phyloP scores from a whole-genome alignment of 2,888 invertebrate species.

The Cenopis cana region DNA sequence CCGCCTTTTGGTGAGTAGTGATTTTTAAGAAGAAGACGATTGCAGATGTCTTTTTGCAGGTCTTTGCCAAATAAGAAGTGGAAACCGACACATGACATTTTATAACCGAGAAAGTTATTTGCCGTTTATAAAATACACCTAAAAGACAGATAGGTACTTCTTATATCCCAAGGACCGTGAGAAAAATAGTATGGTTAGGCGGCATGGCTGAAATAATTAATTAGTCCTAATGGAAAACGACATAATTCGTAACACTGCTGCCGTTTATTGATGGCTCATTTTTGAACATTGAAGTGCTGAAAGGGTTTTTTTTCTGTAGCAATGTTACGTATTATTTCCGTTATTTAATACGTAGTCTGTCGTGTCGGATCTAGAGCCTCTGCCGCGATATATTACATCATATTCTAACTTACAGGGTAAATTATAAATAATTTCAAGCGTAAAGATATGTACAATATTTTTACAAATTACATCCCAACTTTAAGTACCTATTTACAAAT shows the following conservation, averaged over 20 bases:
- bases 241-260: neutral
- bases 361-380: constrained; percentile 32
- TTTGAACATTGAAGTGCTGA: neutral
- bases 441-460: constrained; percentile 85
- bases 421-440: constrained; percentile 83
- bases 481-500: constrained; percentile 86
- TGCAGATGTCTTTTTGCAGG: constrained; percentile 7
- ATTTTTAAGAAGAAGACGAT: constrained; percentile 25
- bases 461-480: constrained; percentile 77
- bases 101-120: neutral
- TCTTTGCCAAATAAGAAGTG: no score
- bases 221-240: neutral
- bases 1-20: constrained; percentile 39
- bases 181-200: constrained; percentile 12
- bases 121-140: neutral
- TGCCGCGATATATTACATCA: constrained; percentile 39
- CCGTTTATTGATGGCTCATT: neutral
- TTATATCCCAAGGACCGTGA: neutral
- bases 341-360: constrained; percentile 1
- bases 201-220: constrained; percentile 19
- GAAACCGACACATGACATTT: neutral
- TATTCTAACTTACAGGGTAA: constrained; percentile 65
- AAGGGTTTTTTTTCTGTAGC: neutral
- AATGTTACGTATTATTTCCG: constrained; percentile 9
- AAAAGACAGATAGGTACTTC: neutral